These are phyloP conservation scores for Deroplatys truncata DNA, from an alignment of 2,888 invertebrate genomes.

Conservation along the genomic window DNA sequence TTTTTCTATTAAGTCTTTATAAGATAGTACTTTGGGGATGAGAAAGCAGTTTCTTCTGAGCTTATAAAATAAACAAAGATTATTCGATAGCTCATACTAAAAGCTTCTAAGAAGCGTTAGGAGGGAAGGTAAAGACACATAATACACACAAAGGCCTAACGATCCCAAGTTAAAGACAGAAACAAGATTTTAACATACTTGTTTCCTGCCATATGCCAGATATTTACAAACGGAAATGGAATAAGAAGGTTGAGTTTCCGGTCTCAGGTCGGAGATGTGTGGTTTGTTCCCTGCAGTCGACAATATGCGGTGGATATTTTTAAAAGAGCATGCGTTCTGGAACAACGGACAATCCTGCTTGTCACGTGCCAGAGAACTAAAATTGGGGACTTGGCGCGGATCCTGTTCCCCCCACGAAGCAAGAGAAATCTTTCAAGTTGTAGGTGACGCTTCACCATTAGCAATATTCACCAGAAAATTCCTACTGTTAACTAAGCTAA, in stretches of 20 bases:
- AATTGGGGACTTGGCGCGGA: background rate
- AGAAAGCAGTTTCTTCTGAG: too few species aligned
- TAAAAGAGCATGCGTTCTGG: background rate
- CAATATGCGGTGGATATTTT: background rate
- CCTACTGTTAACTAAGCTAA: too few species aligned
- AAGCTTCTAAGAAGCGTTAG: too few species aligned
- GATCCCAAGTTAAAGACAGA: too few species aligned
- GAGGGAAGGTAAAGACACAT: too few species aligned
- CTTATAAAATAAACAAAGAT: too few species aligned
- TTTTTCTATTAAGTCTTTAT: too few species aligned
- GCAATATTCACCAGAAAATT: background rate
- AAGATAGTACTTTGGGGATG: too few species aligned
- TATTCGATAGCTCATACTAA: too few species aligned
- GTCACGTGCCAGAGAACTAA: background rate
- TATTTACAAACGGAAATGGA: background rate
- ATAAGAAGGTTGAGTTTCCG: background rate
- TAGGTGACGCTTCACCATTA: background rate
- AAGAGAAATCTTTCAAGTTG: background rate
- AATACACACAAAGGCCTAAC: too few species aligned
- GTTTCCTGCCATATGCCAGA: background rate
- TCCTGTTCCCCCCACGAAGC: background rate
- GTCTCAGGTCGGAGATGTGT: background rate
- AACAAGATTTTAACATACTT: too few species aligned
- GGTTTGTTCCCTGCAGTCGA: background rate
- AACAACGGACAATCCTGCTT: background rate